A percentile compares a stretch with the other conserved stretches of the same genome.
phyloP scores from a whole-genome alignment of 2,888 invertebrate species.

The Spatulosminthurus flaviceps region DNA sequence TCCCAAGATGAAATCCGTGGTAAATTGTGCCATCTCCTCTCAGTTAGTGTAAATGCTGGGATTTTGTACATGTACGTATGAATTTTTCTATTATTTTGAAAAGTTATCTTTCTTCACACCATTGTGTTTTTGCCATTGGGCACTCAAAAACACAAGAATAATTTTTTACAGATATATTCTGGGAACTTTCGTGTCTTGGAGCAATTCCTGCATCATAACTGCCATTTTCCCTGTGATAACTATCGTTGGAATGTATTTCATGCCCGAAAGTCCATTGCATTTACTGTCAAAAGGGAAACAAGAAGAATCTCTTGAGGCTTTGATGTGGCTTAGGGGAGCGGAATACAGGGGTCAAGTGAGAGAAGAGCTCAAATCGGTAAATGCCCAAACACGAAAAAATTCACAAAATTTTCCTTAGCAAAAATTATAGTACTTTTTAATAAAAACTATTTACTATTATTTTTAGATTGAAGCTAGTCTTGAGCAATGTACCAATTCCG shows the following conservation, averaged over 20 bases:
- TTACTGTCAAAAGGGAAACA: slow-evolving; percentile 71
- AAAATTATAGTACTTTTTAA: too few species aligned
- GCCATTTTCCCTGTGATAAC: slow-evolving; percentile 77
- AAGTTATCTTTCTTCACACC: background rate
- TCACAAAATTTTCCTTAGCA: too few species aligned
- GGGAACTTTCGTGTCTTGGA: background rate
- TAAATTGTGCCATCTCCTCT: slow-evolving; percentile 76
- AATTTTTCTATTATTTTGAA: background rate
- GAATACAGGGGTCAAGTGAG: slow-evolving; percentile 65
- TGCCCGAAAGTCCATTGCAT: slow-evolving; percentile 80
- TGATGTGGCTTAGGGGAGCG: slow-evolving; percentile 77
- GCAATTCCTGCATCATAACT: slow-evolving; percentile 63
- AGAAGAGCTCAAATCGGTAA: slow-evolving; percentile 55
- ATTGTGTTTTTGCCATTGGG: too few species aligned
- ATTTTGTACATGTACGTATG: slow-evolving; percentile 9
- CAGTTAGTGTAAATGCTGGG: background rate
- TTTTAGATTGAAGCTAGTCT: slow-evolving; percentile 51
- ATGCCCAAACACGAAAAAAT: too few species aligned
- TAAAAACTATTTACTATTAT: background rate
- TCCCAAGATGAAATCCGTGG: slow-evolving; percentile 85
- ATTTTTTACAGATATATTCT: slow-evolving; percentile 65
- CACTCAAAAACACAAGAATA: too few species aligned
- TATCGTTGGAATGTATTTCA: slow-evolving; percentile 77
- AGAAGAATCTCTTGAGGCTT: slow-evolving; percentile 74
- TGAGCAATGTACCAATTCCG: background rate